These are phyloP conservation scores for Ondatra zibethicus DNA, from an alignment of 2,113 vertebrate genomes.

Conservation along the genomic window DNA sequence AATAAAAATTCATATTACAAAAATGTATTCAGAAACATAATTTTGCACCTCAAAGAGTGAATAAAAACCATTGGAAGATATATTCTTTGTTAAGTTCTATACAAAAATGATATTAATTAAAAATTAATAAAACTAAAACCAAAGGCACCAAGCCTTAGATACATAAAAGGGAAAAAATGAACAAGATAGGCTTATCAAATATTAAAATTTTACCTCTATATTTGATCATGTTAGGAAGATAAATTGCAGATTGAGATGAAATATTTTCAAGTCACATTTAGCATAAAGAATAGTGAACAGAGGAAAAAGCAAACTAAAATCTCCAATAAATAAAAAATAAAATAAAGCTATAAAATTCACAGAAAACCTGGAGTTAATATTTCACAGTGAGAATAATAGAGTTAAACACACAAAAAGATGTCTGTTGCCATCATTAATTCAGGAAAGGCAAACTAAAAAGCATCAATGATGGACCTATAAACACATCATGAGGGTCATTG, in stretches of 20 bases:
- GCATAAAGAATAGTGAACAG: background rate
- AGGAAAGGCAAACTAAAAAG: background rate
- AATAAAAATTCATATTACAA: background rate
- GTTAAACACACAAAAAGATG: background rate
- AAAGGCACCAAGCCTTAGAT: background rate
- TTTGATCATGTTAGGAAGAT: background rate
- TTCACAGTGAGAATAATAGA: background rate
- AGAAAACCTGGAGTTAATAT: background rate
- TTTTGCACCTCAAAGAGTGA: background rate
- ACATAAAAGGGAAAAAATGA: background rate
- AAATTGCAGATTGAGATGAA: background rate
- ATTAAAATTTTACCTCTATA: background rate
- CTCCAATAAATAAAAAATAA: background rate
- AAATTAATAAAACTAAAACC: background rate
- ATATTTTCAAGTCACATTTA: background rate
- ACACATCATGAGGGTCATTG: background rate
- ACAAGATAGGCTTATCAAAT: background rate
- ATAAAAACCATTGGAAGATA: background rate
- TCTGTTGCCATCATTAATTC: background rate
- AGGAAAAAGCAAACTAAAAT: background rate
- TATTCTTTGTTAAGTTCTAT: background rate
- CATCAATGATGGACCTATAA: background rate
- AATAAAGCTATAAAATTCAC: background rate
- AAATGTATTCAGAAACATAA: background rate
- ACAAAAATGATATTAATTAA: background rate